Conservation (phyloP, 2,888 invertebrate species). For the Drosophila cyrtoloma region DNA sequence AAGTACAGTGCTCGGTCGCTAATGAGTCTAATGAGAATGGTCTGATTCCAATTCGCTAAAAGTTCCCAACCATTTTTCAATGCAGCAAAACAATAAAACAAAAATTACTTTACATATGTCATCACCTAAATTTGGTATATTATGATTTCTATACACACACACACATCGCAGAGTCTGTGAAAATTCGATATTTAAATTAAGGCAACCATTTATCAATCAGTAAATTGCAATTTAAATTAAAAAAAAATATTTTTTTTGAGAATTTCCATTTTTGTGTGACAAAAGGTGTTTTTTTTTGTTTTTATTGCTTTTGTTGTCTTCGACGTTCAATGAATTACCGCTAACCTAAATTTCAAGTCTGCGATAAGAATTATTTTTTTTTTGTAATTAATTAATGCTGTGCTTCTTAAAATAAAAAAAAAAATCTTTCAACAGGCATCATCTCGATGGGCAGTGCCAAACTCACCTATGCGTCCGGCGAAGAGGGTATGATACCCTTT, state of each 20-base stretch:
- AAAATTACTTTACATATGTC: neutral
- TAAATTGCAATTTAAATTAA: neutral
- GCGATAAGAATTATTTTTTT: slow-evolving; percentile 26
- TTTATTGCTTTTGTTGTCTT: neutral
- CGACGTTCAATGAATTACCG: slow-evolving; percentile 16
- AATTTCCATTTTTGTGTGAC: neutral
- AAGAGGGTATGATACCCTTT: slow-evolving; percentile 88
- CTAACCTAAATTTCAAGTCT: slow-evolving; percentile 17
- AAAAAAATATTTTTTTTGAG: neutral
- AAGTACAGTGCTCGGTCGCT: neutral
- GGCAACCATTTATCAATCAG: neutral
- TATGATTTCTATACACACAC: neutral
- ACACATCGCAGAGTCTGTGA: neutral
- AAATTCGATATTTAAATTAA: slow-evolving; percentile 2
- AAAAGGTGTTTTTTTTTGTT: neutral
- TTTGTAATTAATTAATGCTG: slow-evolving; percentile 14
- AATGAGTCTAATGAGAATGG: neutral
- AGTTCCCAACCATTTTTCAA: neutral
- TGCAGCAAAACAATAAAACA: neutral
- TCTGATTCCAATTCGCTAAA: neutral
- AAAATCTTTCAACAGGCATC: slow-evolving; percentile 54
- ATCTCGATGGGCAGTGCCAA: slow-evolving; percentile 87
- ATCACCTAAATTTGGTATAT: neutral
- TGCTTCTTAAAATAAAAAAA: slow-evolving; percentile 1
- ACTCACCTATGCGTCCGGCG: slow-evolving; percentile 87